These are phyloP conservation scores for Musca domestica DNA, from an alignment of 1,140 invertebrate genomes.

Conservation along the genomic window DNA sequence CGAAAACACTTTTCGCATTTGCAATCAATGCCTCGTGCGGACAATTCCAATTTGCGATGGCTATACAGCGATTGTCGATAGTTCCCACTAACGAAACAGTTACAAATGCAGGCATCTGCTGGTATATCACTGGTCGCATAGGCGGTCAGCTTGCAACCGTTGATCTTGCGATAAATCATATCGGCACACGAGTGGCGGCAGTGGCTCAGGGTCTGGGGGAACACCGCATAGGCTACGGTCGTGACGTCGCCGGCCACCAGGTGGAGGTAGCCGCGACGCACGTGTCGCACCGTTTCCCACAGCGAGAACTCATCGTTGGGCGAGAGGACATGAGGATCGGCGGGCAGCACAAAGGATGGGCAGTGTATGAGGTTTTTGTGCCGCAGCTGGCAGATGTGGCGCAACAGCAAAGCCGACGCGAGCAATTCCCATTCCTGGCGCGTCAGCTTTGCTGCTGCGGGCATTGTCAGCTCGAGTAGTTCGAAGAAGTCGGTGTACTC, in stretches of 20 bases:
- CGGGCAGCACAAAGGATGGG: constrained; percentile 39
- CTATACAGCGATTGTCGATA: constrained; percentile 33
- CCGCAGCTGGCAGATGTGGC: constrained; percentile 36
- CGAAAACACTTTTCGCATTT: constrained; percentile 37
- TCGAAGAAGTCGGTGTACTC: constrained; percentile 42
- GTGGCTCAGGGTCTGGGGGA: constrained; percentile 34
- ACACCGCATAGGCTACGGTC: constrained; percentile 38
- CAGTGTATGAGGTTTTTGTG: constrained; percentile 37
- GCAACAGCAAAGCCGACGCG: constrained; percentile 35
- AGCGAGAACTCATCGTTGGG: constrained; percentile 37
- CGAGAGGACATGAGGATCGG: constrained; percentile 39
- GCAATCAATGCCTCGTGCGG: constrained; percentile 35
- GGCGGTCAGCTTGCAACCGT: constrained; percentile 36
- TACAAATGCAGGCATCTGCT: constrained; percentile 34
- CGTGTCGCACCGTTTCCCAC: constrained; percentile 35
- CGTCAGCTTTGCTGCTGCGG: constrained; percentile 34
- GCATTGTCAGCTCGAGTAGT: constrained; percentile 36
- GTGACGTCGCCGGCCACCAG: constrained; percentile 38
- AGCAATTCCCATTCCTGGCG: constrained; percentile 38
- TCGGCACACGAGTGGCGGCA: constrained; percentile 38
- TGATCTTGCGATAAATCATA: constrained; percentile 36
- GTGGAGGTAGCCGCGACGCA: constrained; percentile 35
- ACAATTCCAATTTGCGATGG: constrained; percentile 31
- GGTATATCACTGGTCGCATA: constrained; percentile 35
- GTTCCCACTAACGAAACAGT: constrained; percentile 38